Evolutionary conservation across 2,888 invertebrate species (phyloP).

Genomic region (Diaphora mendica): DNA sequence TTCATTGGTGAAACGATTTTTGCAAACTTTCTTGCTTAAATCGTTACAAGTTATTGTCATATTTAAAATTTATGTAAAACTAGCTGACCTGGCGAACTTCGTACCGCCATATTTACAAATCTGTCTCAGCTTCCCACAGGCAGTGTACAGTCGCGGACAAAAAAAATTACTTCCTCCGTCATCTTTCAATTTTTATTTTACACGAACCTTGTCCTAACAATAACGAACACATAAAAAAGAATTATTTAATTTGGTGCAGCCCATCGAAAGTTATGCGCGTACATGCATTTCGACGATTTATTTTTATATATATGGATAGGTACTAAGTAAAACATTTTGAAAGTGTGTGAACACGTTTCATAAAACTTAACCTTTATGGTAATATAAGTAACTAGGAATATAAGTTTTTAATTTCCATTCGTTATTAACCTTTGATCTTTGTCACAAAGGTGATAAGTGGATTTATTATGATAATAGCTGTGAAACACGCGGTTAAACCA

Average conservation of each 20-base stretch:
- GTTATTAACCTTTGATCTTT: slow-evolving; percentile 26
- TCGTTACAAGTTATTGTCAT: neutral
- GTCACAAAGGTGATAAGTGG: slow-evolving; percentile 60
- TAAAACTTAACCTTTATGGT: neutral
- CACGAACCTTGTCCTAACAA: too few species aligned
- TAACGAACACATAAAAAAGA: too few species aligned
- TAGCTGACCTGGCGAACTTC: too few species aligned
- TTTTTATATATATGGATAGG: too few species aligned
- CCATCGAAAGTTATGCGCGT: too few species aligned
- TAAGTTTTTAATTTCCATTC: neutral
- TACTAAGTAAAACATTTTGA: neutral
- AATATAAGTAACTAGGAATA: neutral
- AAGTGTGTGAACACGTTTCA: neutral
- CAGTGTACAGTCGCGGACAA: too few species aligned
- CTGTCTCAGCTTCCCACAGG: too few species aligned
- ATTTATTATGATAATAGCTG: slow-evolving; percentile 59
- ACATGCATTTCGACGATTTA: too few species aligned
- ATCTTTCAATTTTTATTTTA: too few species aligned
- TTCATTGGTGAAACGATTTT: neutral
- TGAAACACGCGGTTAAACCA: slow-evolving; percentile 48
- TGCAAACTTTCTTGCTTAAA: neutral
- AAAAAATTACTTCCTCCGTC: too few species aligned
- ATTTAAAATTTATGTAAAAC: neutral
- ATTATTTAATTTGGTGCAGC: too few species aligned
- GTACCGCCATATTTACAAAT: too few species aligned